Conservation (phyloP, 2,113 vertebrate species). For the Spermophilus dauricus region DNA sequence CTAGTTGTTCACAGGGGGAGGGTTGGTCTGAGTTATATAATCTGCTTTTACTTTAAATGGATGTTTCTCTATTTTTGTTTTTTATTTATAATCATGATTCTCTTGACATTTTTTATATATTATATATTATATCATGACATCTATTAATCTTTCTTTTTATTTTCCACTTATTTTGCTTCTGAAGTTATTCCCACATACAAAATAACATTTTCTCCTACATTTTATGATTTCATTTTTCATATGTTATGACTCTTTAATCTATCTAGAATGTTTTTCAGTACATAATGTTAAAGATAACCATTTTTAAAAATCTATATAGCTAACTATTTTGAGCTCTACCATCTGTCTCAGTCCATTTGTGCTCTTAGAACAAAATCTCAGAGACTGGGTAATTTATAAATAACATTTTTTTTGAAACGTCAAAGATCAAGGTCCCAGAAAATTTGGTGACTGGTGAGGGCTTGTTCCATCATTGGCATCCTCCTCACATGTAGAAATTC, state of each 20-base stretch:
- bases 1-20: too few species aligned
- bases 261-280: too few species aligned
- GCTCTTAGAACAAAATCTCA: too few species aligned
- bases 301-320: too few species aligned
- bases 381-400: too few species aligned
- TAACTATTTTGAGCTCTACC: too few species aligned
- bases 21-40: not conserved
- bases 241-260: not conserved
- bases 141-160: not conserved
- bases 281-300: too few species aligned
- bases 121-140: not conserved
- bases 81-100: not conserved
- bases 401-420: too few species aligned
- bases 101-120: not conserved
- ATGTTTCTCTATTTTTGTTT: not conserved
- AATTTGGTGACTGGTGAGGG: not conserved
- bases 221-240: not conserved
- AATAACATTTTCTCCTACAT: not conserved
- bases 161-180: conserved; percentile 9
- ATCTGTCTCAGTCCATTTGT: too few species aligned
- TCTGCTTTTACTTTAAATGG: conserved; percentile 1
- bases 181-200: not conserved
- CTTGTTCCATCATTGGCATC: not conserved
- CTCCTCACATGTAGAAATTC: not conserved
- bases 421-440: too few species aligned